Evolutionary conservation across 2,797 vertebrate genomes (phyloP).

Genomic region (Neopelma chrysocephalum): DNA sequence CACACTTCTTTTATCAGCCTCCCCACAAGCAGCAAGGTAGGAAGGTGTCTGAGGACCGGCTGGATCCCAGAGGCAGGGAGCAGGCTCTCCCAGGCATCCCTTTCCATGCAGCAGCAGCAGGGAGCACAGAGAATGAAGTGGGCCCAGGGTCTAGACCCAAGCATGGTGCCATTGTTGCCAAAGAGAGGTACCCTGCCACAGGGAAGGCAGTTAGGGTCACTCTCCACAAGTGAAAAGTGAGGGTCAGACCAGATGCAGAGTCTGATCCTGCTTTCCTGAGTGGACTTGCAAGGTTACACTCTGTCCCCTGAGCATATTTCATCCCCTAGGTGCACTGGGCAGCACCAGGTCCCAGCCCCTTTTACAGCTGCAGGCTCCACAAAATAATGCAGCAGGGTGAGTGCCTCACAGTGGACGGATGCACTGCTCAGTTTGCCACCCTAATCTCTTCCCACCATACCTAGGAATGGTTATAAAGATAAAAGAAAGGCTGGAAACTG

Average conservation of each 20-base stretch:
- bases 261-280: neutral
- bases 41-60: fast-evolving
- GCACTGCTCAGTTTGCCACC: neutral
- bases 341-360: neutral
- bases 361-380: neutral
- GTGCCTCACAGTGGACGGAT: neutral
- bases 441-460: constrained; percentile 42
- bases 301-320: neutral
- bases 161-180: fast-evolving
- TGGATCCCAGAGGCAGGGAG: neutral
- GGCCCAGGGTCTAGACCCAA: too few relatives aligned
- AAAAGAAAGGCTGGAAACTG: constrained; percentile 18
- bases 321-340: neutral
- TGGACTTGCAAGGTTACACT: neutral
- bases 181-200: neutral
- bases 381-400: neutral
- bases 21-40: neutral
- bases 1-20: neutral
- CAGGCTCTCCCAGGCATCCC: neutral
- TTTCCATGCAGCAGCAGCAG: fast-evolving
- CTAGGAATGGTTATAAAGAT: constrained; percentile 16
- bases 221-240: fast-evolving
- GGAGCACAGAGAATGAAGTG: neutral
- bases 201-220: fast-evolving
- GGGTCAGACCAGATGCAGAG: fast-evolving